Percentiles rank a stretch among this genome's conserved stretches.
These are phyloP conservation scores for Ceratosolen solmsi DNA, from an alignment of 1,140 invertebrate genomes.

Conservation along the genomic window DNA sequence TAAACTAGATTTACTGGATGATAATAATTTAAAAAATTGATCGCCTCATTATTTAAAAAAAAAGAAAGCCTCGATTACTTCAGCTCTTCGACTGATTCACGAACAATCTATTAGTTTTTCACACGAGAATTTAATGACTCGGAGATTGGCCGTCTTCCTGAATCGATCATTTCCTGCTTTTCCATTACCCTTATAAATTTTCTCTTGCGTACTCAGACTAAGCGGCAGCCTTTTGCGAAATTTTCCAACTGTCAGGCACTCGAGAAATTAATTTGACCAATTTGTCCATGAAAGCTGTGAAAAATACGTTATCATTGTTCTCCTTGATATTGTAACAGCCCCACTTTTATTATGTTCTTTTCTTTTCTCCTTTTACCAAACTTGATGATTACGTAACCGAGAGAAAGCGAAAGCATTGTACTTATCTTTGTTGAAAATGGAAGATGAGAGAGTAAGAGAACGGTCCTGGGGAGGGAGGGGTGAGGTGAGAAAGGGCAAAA, in stretches of 20 bases:
- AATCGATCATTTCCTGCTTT: constrained; percentile 49
- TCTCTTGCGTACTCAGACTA: not conserved
- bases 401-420: not conserved
- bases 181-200: constrained; percentile 47
- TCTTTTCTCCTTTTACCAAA: not conserved
- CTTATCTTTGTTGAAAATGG: not conserved
- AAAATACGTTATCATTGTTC: constrained; percentile 44
- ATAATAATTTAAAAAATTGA: constrained; percentile 8
- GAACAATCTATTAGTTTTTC: constrained; percentile 39
- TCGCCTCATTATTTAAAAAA: not conserved
- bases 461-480: not conserved
- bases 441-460: not conserved
- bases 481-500: not conserved
- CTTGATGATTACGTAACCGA: not conserved
- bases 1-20: not conserved
- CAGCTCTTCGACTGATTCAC: not conserved
- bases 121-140: constrained; percentile 43
- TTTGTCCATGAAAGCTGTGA: constrained; percentile 49
- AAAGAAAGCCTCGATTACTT: not conserved
- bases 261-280: constrained; percentile 55
- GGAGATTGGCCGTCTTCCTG: constrained; percentile 41
- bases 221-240: constrained; percentile 27
- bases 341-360: not conserved
- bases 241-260: constrained; percentile 44
- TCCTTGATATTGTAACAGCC: constrained; percentile 29